phyloP scores from a whole-genome alignment of 1,140 invertebrate species.

The Drosophila chauvacae region DNA sequence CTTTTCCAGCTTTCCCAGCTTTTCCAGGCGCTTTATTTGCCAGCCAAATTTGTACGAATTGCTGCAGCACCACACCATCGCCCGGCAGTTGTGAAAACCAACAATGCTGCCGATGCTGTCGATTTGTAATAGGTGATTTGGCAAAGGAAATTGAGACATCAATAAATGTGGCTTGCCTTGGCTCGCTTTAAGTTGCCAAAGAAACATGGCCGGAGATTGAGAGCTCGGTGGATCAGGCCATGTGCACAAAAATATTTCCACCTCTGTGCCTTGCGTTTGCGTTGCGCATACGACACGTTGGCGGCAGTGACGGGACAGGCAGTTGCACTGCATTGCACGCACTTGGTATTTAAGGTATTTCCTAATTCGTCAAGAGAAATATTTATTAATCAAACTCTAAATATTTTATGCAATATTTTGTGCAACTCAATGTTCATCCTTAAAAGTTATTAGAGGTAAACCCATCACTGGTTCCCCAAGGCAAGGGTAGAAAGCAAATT shows the following conservation, averaged over 20 bases:
- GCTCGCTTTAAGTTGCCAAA: slow-evolving; percentile 38
- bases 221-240: slow-evolving; percentile 1
- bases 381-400: neutral
- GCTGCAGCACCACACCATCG: slow-evolving; percentile 44
- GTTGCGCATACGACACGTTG: slow-evolving; percentile 66
- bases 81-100: slow-evolving; percentile 68
- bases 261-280: slow-evolving; percentile 29
- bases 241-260: slow-evolving; percentile 47
- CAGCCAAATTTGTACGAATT: slow-evolving; percentile 82
- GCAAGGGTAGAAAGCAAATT: slow-evolving; percentile 1
- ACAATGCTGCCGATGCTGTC: slow-evolving; percentile 68
- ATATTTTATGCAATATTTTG: neutral
- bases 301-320: neutral
- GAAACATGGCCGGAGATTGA: slow-evolving; percentile 8
- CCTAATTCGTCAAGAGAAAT: neutral
- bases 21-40: slow-evolving; percentile 72
- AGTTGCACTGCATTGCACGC: neutral
- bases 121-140: slow-evolving; percentile 84
- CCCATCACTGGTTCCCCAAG: neutral
- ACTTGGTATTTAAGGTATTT: neutral
- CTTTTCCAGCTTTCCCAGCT: slow-evolving; percentile 71
- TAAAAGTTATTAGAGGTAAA: neutral
- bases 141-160: slow-evolving; percentile 82
- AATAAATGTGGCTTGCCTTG: slow-evolving; percentile 76
- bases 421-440: neutral